Percentiles rank a stretch among this genome's conserved stretches.
Evolutionary conservation across 2,888 invertebrate genomes (phyloP).

Genomic region (Pterobdella sp.): DNA sequence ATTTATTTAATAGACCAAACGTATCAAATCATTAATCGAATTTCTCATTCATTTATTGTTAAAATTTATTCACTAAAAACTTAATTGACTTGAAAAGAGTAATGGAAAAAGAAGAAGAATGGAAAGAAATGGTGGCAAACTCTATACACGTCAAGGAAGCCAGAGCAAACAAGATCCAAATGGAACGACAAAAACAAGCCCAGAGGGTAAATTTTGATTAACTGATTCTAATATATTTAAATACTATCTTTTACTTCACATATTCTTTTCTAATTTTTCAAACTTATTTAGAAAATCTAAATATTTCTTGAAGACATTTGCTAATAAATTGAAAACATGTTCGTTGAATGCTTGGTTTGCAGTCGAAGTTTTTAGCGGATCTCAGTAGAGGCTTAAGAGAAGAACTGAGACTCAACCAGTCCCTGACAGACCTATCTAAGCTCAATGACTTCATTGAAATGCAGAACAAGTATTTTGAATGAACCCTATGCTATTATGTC

Average conservation of each 20-base stretch:
- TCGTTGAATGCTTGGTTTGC: no score
- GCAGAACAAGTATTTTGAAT: neutral
- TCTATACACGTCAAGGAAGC: conserved; percentile 17
- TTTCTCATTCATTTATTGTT: no score
- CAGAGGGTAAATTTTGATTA: conserved; percentile 20
- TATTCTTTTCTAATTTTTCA: no score
- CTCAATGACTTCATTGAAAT: conserved; percentile 14
- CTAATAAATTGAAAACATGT: no score
- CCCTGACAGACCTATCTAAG: conserved; percentile 21
- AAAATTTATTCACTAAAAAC: neutral
- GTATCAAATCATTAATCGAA: no score
- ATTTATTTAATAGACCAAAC: no score
- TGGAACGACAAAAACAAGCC: neutral
- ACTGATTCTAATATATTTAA: conserved; percentile 22
- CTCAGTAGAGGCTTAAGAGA: conserved; percentile 19
- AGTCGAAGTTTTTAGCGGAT: conserved; percentile 18
- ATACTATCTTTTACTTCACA: no score
- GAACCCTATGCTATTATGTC: no score
- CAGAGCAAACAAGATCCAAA: neutral
- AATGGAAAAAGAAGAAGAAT: conserved; percentile 26
- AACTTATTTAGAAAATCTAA: no score
- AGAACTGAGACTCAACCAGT: conserved; percentile 26
- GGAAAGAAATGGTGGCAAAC: conserved; percentile 4
- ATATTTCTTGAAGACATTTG: no score
- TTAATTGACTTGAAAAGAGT: neutral